These are phyloP conservation scores for Pseudopleuronectes americanus DNA, from an alignment of 2,797 vertebrate species.

Conservation along the genomic window DNA sequence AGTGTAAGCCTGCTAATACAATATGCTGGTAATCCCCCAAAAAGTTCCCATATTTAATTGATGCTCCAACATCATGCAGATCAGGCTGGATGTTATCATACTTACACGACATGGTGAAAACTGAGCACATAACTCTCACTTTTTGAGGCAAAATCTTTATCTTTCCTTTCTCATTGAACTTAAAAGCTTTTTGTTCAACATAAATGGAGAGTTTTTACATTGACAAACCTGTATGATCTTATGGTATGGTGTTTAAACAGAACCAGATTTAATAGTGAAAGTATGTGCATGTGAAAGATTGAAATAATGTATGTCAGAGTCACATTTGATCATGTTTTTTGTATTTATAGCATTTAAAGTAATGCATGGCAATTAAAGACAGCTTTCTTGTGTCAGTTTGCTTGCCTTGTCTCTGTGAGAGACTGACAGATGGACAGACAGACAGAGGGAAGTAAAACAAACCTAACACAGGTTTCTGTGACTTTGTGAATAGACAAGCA, in stretches of 20 bases:
- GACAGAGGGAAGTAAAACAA: not conserved
- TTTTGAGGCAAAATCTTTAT: not conserved
- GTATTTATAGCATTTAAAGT: not conserved
- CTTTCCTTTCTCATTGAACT: too few species aligned
- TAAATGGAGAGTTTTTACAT: not conserved
- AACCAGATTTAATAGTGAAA: not conserved
- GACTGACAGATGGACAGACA: constrained; percentile 5
- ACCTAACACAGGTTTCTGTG: not conserved
- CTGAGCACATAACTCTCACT: not conserved
- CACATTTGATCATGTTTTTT: not conserved
- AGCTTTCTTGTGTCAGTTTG: not conserved
- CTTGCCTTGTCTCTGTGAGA: not conserved
- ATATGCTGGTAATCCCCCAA: not conserved
- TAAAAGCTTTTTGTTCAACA: too few species aligned
- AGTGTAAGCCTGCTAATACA: not conserved
- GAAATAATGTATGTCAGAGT: not conserved
- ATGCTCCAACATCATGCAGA: not conserved
- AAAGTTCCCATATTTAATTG: not conserved
- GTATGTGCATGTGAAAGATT: not conserved
- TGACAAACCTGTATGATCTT: not conserved
- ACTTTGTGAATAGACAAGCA: not conserved
- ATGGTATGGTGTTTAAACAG: not conserved
- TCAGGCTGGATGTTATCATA: not conserved
- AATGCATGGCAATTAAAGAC: constrained; percentile 10
- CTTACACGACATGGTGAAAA: not conserved